Percentiles rank a stretch among this genome's conserved stretches.
phyloP scores from a whole-genome alignment of 1,140 invertebrate genomes.

The Calliphora vicina region DNA sequence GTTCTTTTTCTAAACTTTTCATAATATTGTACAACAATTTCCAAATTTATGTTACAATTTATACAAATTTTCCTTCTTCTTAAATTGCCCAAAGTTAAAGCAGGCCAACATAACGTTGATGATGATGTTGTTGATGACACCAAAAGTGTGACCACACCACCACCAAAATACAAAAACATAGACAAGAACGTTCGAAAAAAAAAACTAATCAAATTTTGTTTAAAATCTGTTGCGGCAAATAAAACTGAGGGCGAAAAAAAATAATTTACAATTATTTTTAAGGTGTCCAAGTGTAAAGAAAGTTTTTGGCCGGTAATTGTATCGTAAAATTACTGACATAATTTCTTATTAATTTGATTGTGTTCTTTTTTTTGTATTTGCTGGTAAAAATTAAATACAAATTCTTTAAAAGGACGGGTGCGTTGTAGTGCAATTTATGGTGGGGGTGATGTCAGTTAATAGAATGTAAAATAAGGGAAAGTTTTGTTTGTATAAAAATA shows the following conservation, averaged over 20 bases:
- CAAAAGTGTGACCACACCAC: not conserved
- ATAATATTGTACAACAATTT: not conserved
- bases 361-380: not conserved
- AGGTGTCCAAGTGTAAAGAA: not conserved
- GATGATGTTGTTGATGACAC: not conserved
- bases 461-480: not conserved
- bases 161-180: not conserved
- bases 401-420: not conserved
- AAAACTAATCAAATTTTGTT: constrained; percentile 25
- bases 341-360: constrained; percentile 28
- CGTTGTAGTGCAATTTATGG: not conserved
- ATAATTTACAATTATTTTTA: constrained; percentile 19
- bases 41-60: not conserved
- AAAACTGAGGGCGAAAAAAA: not conserved
- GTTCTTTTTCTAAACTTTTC: not conserved
- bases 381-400: not conserved
- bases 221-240: not conserved
- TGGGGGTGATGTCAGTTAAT: not conserved
- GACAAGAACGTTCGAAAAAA: not conserved
- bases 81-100: not conserved
- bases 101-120: not conserved
- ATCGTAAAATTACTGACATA: constrained; percentile 16
- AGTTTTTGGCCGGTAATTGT: not conserved
- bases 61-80: not conserved
- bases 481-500: not conserved